A percentile compares a stretch with the other conserved stretches of the same genome.
Conservation (phyloP, 2,113 vertebrate genomes). For the Crocuta crocuta region DNA sequence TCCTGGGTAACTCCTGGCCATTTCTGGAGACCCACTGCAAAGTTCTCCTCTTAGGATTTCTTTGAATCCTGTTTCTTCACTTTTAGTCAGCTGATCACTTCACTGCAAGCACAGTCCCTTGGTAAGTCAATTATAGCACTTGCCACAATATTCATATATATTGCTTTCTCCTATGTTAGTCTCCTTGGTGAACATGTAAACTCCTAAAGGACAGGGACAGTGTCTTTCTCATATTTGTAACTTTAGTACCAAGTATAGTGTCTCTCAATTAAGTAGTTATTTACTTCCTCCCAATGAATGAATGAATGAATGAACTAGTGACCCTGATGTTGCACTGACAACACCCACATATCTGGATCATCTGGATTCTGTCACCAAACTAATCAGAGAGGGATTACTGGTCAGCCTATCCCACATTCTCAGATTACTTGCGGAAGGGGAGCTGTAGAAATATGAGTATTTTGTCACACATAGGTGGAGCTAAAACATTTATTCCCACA, state of each 20-base stretch:
- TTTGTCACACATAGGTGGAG: constrained; percentile 73
- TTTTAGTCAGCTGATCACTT: constrained; percentile 13
- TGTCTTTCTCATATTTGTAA: constrained; percentile 55
- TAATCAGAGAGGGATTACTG: constrained; percentile 56
- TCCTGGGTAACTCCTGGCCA: not conserved
- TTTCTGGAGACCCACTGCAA: not conserved
- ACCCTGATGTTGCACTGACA: not conserved
- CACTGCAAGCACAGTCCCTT: not conserved
- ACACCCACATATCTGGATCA: constrained; percentile 61
- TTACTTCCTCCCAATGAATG: constrained; percentile 35
- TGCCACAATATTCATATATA: not conserved
- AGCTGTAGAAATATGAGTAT: constrained; percentile 62
- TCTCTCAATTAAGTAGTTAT: constrained; percentile 52
- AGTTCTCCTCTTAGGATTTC: not conserved
- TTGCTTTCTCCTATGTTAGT: constrained; percentile 20
- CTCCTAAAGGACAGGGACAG: not conserved
- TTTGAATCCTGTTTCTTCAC: constrained; percentile 38
- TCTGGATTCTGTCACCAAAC: constrained; percentile 48
- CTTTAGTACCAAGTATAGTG: not conserved
- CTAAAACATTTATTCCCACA: constrained; percentile 24
- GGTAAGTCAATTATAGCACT: not conserved
- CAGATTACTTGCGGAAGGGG: constrained; percentile 47
- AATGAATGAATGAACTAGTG: constrained; percentile 39
- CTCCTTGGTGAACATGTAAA: not conserved
- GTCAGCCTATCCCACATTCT: constrained; percentile 61